A percentile compares a stretch with the other conserved stretches of the same genome.
Evolutionary conservation across 2,888 invertebrate species (phyloP).

Genomic region (Leptinotarsa tumamoca): DNA sequence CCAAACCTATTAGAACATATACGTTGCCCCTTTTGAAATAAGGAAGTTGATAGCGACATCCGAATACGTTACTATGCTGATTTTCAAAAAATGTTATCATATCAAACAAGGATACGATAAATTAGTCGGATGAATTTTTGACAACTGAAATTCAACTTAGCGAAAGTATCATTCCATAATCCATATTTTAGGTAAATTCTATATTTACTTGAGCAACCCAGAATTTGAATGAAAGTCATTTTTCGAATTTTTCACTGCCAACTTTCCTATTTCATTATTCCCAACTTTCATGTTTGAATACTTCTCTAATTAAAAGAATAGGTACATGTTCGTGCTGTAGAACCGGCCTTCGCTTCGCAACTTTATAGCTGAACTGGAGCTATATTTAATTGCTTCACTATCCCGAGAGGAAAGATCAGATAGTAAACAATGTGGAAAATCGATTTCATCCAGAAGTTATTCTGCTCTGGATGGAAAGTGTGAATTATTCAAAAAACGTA

Average conservation of each 20-base stretch:
- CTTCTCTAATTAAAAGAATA: slow-evolving; percentile 14
- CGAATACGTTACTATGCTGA: too few relatives aligned
- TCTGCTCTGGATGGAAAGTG: slow-evolving; percentile 9
- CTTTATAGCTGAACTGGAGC: slow-evolving; percentile 29
- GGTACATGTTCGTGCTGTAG: slow-evolving; percentile 10
- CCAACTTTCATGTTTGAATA: slow-evolving; percentile 14
- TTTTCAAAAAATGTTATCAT: too few relatives aligned
- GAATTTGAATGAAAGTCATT: background rate
- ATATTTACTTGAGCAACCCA: background rate
- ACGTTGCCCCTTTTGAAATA: too few relatives aligned
- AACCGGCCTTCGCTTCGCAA: slow-evolving; percentile 15
- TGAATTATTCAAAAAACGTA: slow-evolving; percentile 18
- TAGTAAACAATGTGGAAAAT: slow-evolving; percentile 41
- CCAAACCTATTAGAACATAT: too few relatives aligned
- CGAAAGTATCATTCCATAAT: background rate
- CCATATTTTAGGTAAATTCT: background rate
- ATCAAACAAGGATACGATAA: too few relatives aligned
- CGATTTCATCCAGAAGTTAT: slow-evolving; percentile 36
- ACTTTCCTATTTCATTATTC: background rate
- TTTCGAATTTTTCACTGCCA: background rate
- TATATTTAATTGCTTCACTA: slow-evolving; percentile 41
- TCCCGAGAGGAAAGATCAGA: slow-evolving; percentile 40
- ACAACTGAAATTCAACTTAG: background rate
- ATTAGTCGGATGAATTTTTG: too few relatives aligned
- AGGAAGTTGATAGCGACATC: too few relatives aligned